phyloP scores from a whole-genome alignment of 2,113 vertebrate genomes.

The Austrofundulus limnaeus region DNA sequence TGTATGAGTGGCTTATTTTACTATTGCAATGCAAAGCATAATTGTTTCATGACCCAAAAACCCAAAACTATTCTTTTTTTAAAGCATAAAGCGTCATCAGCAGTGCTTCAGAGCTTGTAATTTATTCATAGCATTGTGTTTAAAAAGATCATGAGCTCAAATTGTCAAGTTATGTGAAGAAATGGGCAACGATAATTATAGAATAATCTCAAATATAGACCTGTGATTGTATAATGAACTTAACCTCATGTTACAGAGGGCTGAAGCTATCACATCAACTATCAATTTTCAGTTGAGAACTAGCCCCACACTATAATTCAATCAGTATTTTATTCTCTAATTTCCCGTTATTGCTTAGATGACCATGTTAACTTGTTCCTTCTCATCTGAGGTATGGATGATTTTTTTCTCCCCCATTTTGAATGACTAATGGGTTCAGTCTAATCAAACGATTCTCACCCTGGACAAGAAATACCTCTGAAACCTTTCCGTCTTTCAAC shows the following conservation, averaged over 20 bases:
- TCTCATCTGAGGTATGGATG: conserved; percentile 38
- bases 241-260: conserved; percentile 17
- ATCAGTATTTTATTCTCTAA: conserved; percentile 51
- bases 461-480: conserved; percentile 2
- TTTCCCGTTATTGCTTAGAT: conserved; percentile 47
- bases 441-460: conserved; percentile 28
- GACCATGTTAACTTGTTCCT: conserved; percentile 47
- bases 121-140: neutral
- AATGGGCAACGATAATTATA: neutral
- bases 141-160: neutral
- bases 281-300: conserved; percentile 29
- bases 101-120: neutral
- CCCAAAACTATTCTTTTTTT: too few species aligned
- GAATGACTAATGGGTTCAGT: conserved; percentile 34
- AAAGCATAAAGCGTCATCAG: too few species aligned
- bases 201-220: conserved; percentile 10
- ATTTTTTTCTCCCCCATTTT: conserved; percentile 1
- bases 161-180: neutral
- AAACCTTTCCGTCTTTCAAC: conserved; percentile 3
- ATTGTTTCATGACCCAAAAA: too few species aligned
- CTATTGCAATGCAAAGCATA: too few species aligned
- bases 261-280: conserved; percentile 12
- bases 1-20: too few species aligned
- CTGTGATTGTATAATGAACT: neutral
- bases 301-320: conserved; percentile 54